Evolutionary conservation across 2,797 vertebrate species (phyloP).

Genomic region (Xerus rutilus): DNA sequence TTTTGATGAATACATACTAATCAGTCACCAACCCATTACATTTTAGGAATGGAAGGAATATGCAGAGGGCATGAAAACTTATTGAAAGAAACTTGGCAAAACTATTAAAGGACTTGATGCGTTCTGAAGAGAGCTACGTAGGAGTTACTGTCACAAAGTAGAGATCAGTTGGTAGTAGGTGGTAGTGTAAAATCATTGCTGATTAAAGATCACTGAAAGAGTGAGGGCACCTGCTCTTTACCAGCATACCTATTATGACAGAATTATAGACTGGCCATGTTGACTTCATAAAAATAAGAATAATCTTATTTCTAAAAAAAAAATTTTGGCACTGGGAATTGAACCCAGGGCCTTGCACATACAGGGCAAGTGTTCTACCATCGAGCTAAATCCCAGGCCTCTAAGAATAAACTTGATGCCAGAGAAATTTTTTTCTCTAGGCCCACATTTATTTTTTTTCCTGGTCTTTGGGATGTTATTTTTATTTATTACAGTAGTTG

Average conservation of each 20-base stretch:
- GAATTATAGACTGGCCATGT: not conserved
- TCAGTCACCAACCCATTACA: not conserved
- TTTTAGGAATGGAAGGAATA: not conserved
- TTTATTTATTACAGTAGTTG: not conserved
- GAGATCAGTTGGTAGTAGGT: not conserved
- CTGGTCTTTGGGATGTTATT: not conserved
- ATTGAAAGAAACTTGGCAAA: conserved; percentile 50
- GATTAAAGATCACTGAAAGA: not conserved
- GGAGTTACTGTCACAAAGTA: not conserved
- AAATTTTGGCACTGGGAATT: too few relatives aligned
- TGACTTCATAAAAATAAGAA: not conserved
- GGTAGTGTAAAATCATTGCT: not conserved
- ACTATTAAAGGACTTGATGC: not conserved
- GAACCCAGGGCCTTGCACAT: too few relatives aligned
- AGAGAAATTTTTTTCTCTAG: not conserved
- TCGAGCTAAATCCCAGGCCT: not conserved
- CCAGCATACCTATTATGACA: not conserved
- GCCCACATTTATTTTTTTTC: conserved; percentile 29
- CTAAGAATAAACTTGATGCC: not conserved
- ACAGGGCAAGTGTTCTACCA: too few relatives aligned
- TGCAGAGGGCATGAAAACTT: not conserved
- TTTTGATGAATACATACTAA: not conserved
- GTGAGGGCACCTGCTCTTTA: not conserved
- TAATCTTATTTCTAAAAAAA: too few relatives aligned
- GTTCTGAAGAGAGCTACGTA: not conserved